Evolutionary conservation across 2,113 vertebrate genomes (phyloP).

Genomic region (Astatoreochromis straeleni): DNA sequence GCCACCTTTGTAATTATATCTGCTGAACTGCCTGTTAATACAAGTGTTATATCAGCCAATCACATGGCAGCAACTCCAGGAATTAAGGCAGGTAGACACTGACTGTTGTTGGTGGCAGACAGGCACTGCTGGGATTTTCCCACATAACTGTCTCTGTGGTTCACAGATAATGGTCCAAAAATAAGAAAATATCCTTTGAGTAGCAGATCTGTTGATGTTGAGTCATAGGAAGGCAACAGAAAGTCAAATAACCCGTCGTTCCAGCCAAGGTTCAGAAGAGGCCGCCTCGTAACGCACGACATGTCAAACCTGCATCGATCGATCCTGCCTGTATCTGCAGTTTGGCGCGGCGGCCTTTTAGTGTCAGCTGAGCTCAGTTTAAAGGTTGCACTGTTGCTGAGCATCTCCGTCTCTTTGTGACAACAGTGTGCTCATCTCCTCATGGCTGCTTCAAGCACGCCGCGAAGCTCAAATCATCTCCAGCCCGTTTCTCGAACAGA

Average conservation of each 20-base stretch:
- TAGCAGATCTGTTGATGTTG: neutral
- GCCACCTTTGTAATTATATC: neutral
- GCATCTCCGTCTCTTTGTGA: neutral
- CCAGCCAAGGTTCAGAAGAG: accelerated
- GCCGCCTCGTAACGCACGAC: accelerated
- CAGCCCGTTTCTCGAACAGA: too few relatives aligned
- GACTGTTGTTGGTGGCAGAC: neutral
- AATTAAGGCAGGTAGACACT: neutral
- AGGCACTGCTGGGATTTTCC: neutral
- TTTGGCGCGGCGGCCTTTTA: neutral
- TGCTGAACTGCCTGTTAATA: accelerated
- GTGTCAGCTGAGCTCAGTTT: neutral
- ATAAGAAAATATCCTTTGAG: neutral
- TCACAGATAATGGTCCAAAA: neutral
- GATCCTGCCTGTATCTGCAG: neutral
- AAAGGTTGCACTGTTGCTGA: neutral
- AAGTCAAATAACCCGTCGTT: neutral
- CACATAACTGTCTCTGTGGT: neutral
- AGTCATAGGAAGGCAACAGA: neutral
- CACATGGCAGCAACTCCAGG: neutral
- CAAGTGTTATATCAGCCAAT: neutral
- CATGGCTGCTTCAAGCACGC: neutral
- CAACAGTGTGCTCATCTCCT: accelerated
- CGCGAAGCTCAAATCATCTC: neutral
- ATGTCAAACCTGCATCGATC: neutral